Evolutionary conservation across 2,888 invertebrate species (phyloP).

Genomic region (Phyllotreta cruciferae): DNA sequence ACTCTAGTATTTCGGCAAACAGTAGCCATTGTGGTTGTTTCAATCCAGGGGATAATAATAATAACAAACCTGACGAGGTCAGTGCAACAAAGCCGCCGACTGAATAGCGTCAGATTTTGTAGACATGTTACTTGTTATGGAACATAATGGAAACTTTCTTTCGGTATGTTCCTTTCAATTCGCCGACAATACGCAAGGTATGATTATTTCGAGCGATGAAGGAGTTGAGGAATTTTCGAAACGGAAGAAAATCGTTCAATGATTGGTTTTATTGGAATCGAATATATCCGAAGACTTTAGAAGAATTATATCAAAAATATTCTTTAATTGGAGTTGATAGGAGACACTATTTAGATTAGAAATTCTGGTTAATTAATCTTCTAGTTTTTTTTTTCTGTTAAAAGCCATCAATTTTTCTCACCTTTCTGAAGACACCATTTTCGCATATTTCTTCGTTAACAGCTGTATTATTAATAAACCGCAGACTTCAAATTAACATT

Average conservation of each 20-base stretch:
- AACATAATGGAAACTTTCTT: constrained; percentile 41
- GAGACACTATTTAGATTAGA: neutral
- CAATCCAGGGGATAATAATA: constrained; percentile 50
- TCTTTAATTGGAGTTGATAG: neutral
- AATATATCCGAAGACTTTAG: neutral
- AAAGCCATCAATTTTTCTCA: no score
- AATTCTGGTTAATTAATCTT: neutral
- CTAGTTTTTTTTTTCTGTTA: no score
- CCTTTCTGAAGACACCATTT: no score
- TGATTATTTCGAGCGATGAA: constrained; percentile 20
- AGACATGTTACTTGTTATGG: constrained; percentile 45
- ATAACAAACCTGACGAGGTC: constrained; percentile 52
- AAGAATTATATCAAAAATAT: no score
- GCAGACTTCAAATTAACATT: no score
- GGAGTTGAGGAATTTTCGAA: constrained; percentile 4
- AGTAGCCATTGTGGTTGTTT: constrained; percentile 52
- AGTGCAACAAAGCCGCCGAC: constrained; percentile 50
- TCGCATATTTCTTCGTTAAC: no score
- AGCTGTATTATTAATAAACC: no score
- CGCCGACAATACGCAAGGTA: constrained; percentile 39
- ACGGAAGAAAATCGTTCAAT: neutral
- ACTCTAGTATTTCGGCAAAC: constrained; percentile 20
- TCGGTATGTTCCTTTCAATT: constrained; percentile 38
- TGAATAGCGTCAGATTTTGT: constrained; percentile 47
- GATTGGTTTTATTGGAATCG: neutral